phyloP scores from a whole-genome alignment of 2,113 vertebrate genomes.

The Haemorhous mexicanus region DNA sequence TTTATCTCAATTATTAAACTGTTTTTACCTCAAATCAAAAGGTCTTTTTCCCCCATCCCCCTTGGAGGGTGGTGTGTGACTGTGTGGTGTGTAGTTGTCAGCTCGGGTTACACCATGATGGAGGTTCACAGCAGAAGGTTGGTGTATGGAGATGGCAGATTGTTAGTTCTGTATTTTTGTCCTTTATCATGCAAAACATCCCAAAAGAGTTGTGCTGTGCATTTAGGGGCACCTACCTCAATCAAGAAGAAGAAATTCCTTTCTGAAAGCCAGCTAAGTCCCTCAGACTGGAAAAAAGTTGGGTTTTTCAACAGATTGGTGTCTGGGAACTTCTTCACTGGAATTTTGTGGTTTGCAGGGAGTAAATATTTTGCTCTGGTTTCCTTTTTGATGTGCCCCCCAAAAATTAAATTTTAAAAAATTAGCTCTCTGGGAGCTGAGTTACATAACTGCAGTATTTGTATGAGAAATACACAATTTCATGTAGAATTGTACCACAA shows the following conservation, averaged over 20 bases:
- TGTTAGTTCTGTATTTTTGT: not conserved
- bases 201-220: not conserved
- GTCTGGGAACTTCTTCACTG: not conserved
- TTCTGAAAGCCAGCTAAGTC: not conserved
- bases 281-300: not conserved
- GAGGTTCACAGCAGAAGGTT: not conserved
- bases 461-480: not conserved
- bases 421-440: not conserved
- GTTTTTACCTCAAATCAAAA: not conserved
- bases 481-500: not conserved
- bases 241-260: not conserved
- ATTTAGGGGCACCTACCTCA: not conserved
- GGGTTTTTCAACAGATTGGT: not conserved
- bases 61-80: not conserved
- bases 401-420: not conserved
- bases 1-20: not conserved
- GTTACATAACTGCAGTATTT: not conserved
- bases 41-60: not conserved
- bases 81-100: not conserved
- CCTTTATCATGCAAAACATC: not conserved
- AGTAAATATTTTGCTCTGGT: not conserved
- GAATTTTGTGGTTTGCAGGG: not conserved
- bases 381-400: not conserved
- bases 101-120: not conserved
- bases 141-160: not conserved